Evolutionary conservation across 2,797 vertebrate genomes (phyloP), one percentile per base, ranked within the genome.

Genomic region (Gobionotothen gibberifrons): DNA sequence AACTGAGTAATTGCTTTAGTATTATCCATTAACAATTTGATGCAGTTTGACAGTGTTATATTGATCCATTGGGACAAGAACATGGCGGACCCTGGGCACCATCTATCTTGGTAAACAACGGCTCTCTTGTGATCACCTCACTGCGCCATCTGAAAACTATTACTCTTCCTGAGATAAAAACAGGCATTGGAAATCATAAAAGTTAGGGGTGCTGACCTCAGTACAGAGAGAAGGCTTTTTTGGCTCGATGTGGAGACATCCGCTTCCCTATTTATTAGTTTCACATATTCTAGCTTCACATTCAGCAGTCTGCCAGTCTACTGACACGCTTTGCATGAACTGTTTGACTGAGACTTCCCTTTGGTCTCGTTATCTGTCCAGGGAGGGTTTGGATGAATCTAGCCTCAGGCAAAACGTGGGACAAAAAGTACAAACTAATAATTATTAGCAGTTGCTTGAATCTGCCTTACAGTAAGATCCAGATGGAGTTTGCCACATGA

Each of bases 231-330:
- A 74, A 53, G 49, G 57, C 62, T 61, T 68, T 71, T 65, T 62
- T 89, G 86, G 89, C 93, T 73, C 52, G 22, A 71, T 55, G 22
- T 12, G 40, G 64, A 91, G 84, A 89, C 72, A 78, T 88, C 83
- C 83, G 79, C 84, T 77, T 62, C 68, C 68, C 69, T 82, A 82
- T 94, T 93, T 90, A 92, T 83, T 82, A 76, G 76, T 85, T 90
- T 83, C 80, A 91, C 90, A 91, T 89, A 76, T 78, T 78, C 79
- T 73, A 69, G 68, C 60, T 82, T 81, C 57, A 65, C 42, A 7
- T 75, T 76, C 36, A 74, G 69, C 58, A 56, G 69, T 48, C 74
- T 78, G 83, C 85, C 79, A 90, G 75, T 86, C 62, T 26, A 61
- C 68, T 71, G 75, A 79, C 66, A 85, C 83, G 69, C 63, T 72